Conservation (phyloP, 2,113 vertebrate genomes). For the Octodon degus region DNA sequence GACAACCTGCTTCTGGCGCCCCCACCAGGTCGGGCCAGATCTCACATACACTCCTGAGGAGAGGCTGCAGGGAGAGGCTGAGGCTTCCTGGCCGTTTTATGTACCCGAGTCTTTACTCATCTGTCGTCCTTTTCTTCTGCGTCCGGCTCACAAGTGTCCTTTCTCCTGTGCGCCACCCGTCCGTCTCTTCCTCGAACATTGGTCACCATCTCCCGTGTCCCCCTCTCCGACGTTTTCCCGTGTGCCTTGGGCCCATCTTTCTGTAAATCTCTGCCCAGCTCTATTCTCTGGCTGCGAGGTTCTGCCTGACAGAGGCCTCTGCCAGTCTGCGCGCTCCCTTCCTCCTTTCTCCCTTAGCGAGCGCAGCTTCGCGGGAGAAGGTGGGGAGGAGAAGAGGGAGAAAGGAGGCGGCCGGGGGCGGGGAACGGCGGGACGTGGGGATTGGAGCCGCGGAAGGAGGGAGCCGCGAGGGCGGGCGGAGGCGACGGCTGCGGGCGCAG, state of each 20-base stretch:
- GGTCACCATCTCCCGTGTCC: background rate
- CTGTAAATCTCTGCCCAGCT: background rate
- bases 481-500: constrained; percentile 57
- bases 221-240: background rate
- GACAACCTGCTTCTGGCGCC: background rate
- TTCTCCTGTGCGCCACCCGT: background rate
- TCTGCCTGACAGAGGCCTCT: background rate
- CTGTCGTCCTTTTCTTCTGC: background rate
- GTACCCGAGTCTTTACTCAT: background rate
- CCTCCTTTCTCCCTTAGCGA: background rate
- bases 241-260: background rate
- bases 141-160: background rate
- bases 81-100: background rate
- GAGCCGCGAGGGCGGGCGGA: constrained; percentile 51
- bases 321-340: background rate
- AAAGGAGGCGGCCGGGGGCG: constrained; percentile 54
- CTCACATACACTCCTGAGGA: background rate
- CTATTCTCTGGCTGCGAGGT: background rate
- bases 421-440: constrained; percentile 66
- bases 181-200: background rate
- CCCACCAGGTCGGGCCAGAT: background rate
- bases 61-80: background rate
- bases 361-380: constrained; percentile 37
- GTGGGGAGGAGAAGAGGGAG: constrained; percentile 51
- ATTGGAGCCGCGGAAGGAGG: constrained; percentile 74